These are phyloP conservation scores for Listrodromus nycthemerus DNA, from an alignment of 2,888 invertebrate genomes.

Conservation along the genomic window DNA sequence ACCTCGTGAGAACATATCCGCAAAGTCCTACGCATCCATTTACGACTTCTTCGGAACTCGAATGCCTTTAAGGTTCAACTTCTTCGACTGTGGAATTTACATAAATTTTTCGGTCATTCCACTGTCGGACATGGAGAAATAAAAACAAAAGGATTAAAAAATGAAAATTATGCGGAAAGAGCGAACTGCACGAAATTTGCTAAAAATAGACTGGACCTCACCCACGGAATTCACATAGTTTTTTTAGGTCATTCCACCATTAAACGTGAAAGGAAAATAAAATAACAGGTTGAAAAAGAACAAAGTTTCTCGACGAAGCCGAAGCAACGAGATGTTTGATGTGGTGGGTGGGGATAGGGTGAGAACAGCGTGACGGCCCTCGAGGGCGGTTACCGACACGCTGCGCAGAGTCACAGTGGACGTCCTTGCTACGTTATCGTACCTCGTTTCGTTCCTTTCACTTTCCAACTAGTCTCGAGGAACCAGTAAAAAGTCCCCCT, in stretches of 20 bases:
- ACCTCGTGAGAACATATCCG: neutral
- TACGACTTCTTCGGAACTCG: neutral
- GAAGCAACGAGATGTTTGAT: constrained; percentile 31
- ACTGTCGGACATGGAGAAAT: constrained; percentile 5
- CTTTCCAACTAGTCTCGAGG: constrained; percentile 81
- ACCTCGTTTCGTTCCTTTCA: constrained; percentile 82
- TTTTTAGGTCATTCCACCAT: constrained; percentile 61
- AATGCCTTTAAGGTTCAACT: neutral
- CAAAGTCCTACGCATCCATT: neutral
- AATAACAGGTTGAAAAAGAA: constrained; percentile 6
- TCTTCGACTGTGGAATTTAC: neutral
- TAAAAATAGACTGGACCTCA: neutral
- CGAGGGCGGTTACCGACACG: constrained; percentile 82
- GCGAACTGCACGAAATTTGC: constrained; percentile 7
- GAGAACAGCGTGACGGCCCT: constrained; percentile 75
- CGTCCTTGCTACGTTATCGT: constrained; percentile 84
- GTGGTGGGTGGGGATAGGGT: constrained; percentile 54
- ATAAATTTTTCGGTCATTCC: constrained; percentile 41
- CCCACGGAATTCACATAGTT: constrained; percentile 8
- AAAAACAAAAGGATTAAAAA: neutral
- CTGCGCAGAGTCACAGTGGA: constrained; percentile 79
- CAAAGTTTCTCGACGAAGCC: constrained; percentile 27
- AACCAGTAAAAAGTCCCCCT: constrained; percentile 72
- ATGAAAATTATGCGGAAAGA: constrained; percentile 8
- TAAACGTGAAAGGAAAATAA: constrained; percentile 39